These are phyloP conservation scores for Ameiurus melas DNA, from an alignment of 2,113 vertebrate species.

Conservation along the genomic window DNA sequence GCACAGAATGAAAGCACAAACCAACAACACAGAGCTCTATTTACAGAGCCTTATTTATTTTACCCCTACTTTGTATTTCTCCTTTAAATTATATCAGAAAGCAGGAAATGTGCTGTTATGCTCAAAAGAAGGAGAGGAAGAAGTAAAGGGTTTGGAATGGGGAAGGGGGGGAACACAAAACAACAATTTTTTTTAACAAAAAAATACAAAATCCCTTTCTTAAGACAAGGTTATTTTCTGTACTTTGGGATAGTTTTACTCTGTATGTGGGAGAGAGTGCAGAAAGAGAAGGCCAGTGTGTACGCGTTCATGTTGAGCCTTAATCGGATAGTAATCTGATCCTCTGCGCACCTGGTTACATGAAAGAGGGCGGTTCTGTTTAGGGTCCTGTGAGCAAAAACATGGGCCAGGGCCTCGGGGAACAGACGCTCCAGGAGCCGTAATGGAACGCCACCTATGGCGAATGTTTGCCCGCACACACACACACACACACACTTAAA, in stretches of 20 bases:
- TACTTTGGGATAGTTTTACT: constrained; percentile 8
- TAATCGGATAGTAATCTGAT: constrained; percentile 64
- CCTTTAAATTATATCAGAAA: constrained; percentile 45
- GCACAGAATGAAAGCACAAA: neutral
- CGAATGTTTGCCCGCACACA: constrained; percentile 50
- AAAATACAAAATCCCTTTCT: constrained; percentile 28
- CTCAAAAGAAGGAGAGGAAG: constrained; percentile 36
- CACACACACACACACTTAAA: neutral
- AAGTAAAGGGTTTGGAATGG: constrained; percentile 45
- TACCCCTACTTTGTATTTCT: constrained; percentile 45
- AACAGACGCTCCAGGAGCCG: constrained; percentile 26
- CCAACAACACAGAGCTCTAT: constrained; percentile 36
- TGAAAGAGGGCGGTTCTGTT: constrained; percentile 50
- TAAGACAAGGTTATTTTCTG: constrained; percentile 28
- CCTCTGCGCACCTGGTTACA: constrained; percentile 62
- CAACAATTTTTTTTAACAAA: neutral
- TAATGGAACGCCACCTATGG: constrained; percentile 42
- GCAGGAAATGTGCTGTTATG: constrained; percentile 64
- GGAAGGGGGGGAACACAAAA: neutral
- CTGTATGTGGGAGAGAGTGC: neutral
- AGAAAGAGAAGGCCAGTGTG: constrained; percentile 47
- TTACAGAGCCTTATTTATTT: constrained; percentile 27
- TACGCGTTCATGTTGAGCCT: constrained; percentile 55
- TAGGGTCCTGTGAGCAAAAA: constrained; percentile 49
- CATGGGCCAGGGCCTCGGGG: constrained; percentile 44